Conservation (phyloP, 1,140 invertebrate genomes). For the Mercenaria mercenaria region DNA sequence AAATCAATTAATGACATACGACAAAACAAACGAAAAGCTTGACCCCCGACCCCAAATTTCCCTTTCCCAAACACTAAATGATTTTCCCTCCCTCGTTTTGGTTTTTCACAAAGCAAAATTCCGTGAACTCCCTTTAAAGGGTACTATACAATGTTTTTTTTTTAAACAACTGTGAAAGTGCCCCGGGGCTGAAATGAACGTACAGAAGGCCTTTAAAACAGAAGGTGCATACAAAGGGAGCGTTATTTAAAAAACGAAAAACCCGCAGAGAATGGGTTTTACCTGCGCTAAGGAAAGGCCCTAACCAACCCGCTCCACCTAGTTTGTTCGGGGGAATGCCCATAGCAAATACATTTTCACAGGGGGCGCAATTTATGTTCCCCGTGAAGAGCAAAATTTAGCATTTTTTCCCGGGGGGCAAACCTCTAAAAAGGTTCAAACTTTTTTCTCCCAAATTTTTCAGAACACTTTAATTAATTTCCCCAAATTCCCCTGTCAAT, state of each 20-base stretch:
- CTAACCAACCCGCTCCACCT: conserved; percentile 21
- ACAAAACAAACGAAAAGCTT: background rate
- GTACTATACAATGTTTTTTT: conserved; percentile 11
- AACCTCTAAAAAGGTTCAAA: background rate
- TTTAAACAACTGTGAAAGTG: conserved; percentile 42
- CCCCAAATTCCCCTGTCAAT: background rate
- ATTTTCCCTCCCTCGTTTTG: conserved; percentile 52
- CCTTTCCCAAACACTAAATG: conserved; percentile 29
- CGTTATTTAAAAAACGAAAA: conserved; percentile 53
- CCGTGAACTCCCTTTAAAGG: background rate
- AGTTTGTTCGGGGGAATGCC: conserved; percentile 35
- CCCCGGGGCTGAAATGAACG: conserved; percentile 5
- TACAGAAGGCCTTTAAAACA: background rate
- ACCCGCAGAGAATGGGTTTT: conserved; percentile 13
- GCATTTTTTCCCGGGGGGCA: background rate
- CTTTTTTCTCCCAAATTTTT: background rate
- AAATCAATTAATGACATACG: conserved; percentile 28
- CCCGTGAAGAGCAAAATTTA: conserved; percentile 46
- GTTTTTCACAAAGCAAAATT: conserved; percentile 50
- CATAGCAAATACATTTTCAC: conserved; percentile 35
- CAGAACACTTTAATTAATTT: background rate
- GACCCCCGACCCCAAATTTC: conserved; percentile 34
- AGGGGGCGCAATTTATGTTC: conserved; percentile 60
- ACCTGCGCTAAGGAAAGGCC: background rate
- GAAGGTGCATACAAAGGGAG: conserved; percentile 30